Base-by-base conservation (phyloP, 2,113 vertebrate species). In the Raja brachyura region DNA sequence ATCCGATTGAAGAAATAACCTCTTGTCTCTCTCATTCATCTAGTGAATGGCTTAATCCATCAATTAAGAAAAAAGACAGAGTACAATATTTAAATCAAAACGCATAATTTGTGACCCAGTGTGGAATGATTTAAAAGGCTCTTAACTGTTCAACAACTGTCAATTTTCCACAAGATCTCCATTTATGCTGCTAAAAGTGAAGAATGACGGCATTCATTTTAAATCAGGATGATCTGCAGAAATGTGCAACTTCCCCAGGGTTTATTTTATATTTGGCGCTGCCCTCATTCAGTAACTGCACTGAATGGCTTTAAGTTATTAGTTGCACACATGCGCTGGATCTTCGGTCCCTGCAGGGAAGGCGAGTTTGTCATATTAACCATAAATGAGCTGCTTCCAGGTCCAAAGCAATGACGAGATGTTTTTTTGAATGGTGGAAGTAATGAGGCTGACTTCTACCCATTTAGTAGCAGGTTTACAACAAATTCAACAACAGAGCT, bases 291-390 rank as follows among this genome's bases (percentile, higher is more conserved):
- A 48, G 68, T 54, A 25, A 33, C 68, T 74, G 39, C 70, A 70
- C 63, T 90, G 63, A 90, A 90, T 92, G 63, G 88, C 90, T 73
- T 92, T 73, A 92, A 54, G 73, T 92, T 92, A 74, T 39, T 68
- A 92, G 39, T 25, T 22, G 25, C 20, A 54, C 68, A 39, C 90
- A 92, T 92, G 90, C 68, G 66, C 39, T 73, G 9, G 25, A 33
- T 20, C 48, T 73, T 25, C 33, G 0, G 20, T 70, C 48, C 66
- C 33, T 22, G 48, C 68, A 5, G 68, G 28, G 25, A 48, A 92
- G 68, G 39, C 54, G 59, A 63, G 14, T 59, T 31, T 88, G 28
- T 13, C 28, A 31, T 20, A 73, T 54, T 73, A 54, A 74, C 31
- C 25, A 74, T 25, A 39, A 54, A 25, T 59, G 16, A 56, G 79